Conservation (phyloP, 1,140 invertebrate species). For the Listronotus oregonensis region DNA sequence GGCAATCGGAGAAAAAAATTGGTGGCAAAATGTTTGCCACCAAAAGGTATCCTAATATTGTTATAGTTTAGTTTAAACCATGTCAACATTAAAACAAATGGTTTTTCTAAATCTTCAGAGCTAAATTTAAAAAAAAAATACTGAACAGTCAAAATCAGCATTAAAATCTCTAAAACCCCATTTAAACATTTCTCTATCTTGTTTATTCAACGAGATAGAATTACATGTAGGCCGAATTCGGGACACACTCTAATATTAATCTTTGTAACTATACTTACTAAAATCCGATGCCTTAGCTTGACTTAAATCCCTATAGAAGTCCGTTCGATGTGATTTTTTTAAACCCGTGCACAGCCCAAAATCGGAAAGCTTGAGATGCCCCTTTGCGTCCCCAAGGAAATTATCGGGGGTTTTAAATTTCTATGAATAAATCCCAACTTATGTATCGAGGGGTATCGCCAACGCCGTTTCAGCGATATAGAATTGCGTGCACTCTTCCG, state of each 20-base stretch:
- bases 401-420: constrained; percentile 99
- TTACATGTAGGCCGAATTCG: too few relatives aligned
- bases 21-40: too few relatives aligned
- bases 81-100: too few relatives aligned
- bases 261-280: constrained; percentile 60
- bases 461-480: constrained; percentile 98
- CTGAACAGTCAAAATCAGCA: too few relatives aligned
- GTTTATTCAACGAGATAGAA: too few relatives aligned
- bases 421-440: constrained; percentile 99
- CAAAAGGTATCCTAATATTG: too few relatives aligned
- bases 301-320: constrained; percentile 98
- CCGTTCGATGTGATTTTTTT: constrained; percentile 98
- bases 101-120: too few relatives aligned
- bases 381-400: constrained; percentile 93
- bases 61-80: too few relatives aligned
- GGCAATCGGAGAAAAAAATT: too few relatives aligned
- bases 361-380: constrained; percentile 98
- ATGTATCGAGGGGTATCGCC: constrained; percentile 99
- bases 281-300: constrained; percentile 95
- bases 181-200: too few relatives aligned
- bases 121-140: too few relatives aligned
- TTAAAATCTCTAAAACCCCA: too few relatives aligned
- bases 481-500: constrained; percentile 98
- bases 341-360: constrained; percentile 99
- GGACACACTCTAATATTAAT: neutral